Evolutionary conservation across 2,888 invertebrate species (phyloP).

Genomic region (Orthosia cruda): DNA sequence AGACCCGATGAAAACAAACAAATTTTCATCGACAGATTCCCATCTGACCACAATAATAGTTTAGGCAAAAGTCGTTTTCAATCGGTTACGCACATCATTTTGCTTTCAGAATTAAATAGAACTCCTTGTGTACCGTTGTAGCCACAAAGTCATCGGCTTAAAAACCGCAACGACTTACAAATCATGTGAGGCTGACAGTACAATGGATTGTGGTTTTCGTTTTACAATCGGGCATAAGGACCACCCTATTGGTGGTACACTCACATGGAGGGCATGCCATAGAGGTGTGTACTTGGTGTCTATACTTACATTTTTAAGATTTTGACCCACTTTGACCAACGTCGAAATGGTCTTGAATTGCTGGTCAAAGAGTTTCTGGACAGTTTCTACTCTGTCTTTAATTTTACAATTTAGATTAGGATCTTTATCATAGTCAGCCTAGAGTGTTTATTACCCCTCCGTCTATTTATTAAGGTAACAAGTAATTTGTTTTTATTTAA

Average conservation of each 20-base stretch:
- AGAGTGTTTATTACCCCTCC: no score
- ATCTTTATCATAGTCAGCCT: no score
- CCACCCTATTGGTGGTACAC: constrained; percentile 34
- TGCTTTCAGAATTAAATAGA: constrained; percentile 19
- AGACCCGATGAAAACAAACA: not conserved
- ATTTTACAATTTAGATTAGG: no score
- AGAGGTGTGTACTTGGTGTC: no score
- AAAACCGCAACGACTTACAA: constrained; percentile 45
- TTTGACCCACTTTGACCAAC: no score
- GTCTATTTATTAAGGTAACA: no score
- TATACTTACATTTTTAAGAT: not conserved
- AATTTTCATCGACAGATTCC: not conserved
- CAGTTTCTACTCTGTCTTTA: no score
- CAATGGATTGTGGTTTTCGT: constrained; percentile 47
- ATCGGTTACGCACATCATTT: constrained; percentile 1
- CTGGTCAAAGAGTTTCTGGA: not conserved
- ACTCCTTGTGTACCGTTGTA: constrained; percentile 6
- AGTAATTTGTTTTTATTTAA: no score
- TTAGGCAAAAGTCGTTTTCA: not conserved
- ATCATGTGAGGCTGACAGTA: constrained; percentile 41
- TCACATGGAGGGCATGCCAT: not conserved
- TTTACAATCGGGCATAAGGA: constrained; percentile 12
- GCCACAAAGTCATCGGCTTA: constrained; percentile 24
- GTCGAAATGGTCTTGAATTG: not conserved
- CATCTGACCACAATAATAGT: constrained; percentile 4